phyloP scores from a whole-genome alignment of 2,113 vertebrate species.

The Salminus brasiliensis region DNA sequence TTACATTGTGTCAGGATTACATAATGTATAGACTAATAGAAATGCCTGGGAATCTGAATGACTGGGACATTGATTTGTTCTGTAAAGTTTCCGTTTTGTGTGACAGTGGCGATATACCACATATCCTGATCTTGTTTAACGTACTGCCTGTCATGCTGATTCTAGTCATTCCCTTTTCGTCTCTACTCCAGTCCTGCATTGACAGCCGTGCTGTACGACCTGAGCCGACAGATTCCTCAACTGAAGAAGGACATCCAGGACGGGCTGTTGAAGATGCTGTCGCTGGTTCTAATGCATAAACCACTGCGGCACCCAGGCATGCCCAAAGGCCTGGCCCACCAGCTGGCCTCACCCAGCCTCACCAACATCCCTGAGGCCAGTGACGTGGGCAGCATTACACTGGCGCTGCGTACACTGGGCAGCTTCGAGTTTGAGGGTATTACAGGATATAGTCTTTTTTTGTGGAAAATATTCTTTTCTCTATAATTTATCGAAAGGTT shows the following conservation, averaged over 20 bases:
- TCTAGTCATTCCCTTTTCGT: not conserved
- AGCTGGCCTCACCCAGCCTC: constrained; percentile 94
- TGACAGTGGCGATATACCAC: no score
- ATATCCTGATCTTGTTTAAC: not conserved
- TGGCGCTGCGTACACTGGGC: constrained; percentile 93
- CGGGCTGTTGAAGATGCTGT: constrained; percentile 97
- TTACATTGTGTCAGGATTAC: no score
- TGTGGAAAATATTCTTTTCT: not conserved
- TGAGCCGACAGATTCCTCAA: constrained; percentile 96
- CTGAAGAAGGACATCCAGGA: constrained; percentile 99
- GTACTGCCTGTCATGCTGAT: not conserved
- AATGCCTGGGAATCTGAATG: no score
- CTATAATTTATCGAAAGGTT: no score
- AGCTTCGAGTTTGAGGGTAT: constrained; percentile 98
- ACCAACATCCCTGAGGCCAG: constrained; percentile 94
- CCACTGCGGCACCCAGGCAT: constrained; percentile 96
- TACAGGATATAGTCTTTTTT: not conserved
- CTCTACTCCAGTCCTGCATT: constrained; percentile 85
- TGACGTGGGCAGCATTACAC: constrained; percentile 95
- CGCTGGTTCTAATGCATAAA: constrained; percentile 97
- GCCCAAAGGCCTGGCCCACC: constrained; percentile 95
- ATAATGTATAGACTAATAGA: no score
- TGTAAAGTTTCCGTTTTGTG: no score
- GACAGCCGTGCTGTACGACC: constrained; percentile 93
- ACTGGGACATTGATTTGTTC: no score